Conservation (phyloP, 92 coral and sea anemone species). For the Phenganax marumi region DNA sequence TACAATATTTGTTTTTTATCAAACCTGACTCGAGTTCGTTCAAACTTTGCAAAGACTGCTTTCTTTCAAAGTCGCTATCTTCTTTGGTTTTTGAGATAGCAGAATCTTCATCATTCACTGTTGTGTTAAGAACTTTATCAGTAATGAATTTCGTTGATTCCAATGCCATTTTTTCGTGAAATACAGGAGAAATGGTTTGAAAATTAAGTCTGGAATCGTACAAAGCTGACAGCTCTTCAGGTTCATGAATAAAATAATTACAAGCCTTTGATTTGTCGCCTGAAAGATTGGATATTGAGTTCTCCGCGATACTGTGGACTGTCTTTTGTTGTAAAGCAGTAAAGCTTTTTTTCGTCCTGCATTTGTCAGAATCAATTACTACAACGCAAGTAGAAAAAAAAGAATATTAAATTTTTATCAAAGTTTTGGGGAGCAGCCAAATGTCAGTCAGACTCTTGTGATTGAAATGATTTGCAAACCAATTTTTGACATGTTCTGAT, state of each 20-base stretch:
- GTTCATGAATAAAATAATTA: constrained; percentile 26
- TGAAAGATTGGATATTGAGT: background rate
- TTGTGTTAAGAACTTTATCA: background rate
- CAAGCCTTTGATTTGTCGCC: background rate
- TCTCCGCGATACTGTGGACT: background rate
- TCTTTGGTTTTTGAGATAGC: background rate
- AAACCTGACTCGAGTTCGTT: constrained; percentile 9
- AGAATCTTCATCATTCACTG: background rate
- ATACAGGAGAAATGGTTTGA: background rate
- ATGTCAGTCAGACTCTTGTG: background rate
- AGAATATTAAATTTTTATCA: constrained; percentile 13
- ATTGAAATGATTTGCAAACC: background rate
- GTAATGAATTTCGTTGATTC: constrained; percentile 1
- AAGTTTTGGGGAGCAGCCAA: background rate
- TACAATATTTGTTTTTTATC: constrained; percentile 20
- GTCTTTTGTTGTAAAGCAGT: background rate
- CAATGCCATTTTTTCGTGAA: background rate
- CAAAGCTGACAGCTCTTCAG: constrained; percentile 27
- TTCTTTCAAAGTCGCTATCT: background rate
- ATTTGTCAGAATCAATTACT: constrained; percentile 10
- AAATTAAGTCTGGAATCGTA: constrained; percentile 12
- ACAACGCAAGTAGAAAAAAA: background rate
- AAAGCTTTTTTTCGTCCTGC: background rate
- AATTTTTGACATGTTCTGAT: constrained; percentile 6
- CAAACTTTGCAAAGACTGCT: background rate